Base-by-base conservation (phyloP, 2,888 invertebrate genomes). In the Habrosyne pyritoides region DNA sequence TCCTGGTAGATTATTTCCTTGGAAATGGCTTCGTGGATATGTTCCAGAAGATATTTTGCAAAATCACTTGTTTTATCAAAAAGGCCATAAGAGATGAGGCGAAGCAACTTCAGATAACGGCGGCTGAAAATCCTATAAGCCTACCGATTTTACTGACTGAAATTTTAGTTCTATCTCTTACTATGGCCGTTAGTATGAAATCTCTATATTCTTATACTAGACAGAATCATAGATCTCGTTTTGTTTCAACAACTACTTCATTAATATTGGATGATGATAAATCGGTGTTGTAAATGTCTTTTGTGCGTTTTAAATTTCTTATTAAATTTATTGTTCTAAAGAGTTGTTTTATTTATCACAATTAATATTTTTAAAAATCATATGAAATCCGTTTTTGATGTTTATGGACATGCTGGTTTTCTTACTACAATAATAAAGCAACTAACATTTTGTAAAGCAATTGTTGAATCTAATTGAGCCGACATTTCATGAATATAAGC, bases 1-100 rank as follows among this genome's bases (percentile, higher is more conserved):
- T 89, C n/a, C 14, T 78, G 4, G 56, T 88, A 0, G 89, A 90
- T 56, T 83, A 81, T 42, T 21, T 75, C 4, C 56, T 89, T 1
- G 91, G 89, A 1, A 84, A 88, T 68, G 90, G 87, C 0, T 77
- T 87, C 30, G 67, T 85, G 2, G 79, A 82, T 7, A 68, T 81
- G 55, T 68, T 78, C 4, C 78, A 77, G 33, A 79, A 56, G 46
- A 21, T 69, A 0, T 66, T 81, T 28, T 87, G 87, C 53, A 84
- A 77, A 53, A 50, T 83, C 1, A 54, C 75, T 0, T 84, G 86
- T 60, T 81, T 83, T 10, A 63, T 87, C 0, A 83, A 61, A 56
- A 84, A 69, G 49, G 64, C 77, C 0, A 59, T 87, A 6, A 74
- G 61, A 10, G 81, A 86, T 22, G 85, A 89, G 50, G 70, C 71